Conservation (phyloP, 2,888 invertebrate species). For the Machimus atricapillus region DNA sequence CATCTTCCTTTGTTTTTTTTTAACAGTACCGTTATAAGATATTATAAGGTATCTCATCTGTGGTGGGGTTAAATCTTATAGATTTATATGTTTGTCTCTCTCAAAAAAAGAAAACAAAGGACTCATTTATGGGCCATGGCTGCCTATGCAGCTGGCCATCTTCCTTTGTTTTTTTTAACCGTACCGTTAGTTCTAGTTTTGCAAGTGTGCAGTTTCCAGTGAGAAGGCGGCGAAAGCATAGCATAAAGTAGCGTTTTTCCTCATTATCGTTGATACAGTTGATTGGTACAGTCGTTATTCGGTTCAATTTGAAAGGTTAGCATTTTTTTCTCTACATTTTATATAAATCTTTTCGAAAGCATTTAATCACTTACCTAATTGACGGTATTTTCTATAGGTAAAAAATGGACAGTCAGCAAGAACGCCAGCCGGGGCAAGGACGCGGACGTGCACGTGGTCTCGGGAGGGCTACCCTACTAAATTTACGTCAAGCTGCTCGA, state of each 20-base stretch:
- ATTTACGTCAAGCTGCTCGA: not conserved
- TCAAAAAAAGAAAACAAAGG: too few relatives aligned
- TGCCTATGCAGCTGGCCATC: not conserved
- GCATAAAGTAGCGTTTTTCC: not conserved
- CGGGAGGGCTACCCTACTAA: not conserved
- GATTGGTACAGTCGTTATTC: not conserved
- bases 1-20: too few relatives aligned
- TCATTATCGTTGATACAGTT: not conserved
- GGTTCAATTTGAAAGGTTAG: not conserved
- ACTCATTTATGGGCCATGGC: not conserved
- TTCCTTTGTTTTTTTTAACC: not conserved
- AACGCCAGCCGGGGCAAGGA: not conserved
- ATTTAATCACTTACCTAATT: not conserved
- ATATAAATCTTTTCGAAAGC: too few relatives aligned
- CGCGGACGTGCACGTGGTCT: not conserved
- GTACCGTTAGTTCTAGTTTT: not conserved
- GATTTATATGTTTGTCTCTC: too few relatives aligned
- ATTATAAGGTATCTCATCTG: too few relatives aligned
- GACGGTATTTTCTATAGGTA: too few relatives aligned
- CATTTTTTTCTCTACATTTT: not conserved
- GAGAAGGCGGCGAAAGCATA: not conserved
- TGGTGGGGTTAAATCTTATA: too few relatives aligned
- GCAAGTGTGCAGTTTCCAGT: not conserved
- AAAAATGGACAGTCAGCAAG: not conserved
- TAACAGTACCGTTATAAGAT: too few relatives aligned